A percentile compares a stretch with the other conserved stretches of the same genome.
These are phyloP conservation scores for Erpobdella octoculata DNA, from an alignment of 2,888 invertebrate species.

Conservation along the genomic window DNA sequence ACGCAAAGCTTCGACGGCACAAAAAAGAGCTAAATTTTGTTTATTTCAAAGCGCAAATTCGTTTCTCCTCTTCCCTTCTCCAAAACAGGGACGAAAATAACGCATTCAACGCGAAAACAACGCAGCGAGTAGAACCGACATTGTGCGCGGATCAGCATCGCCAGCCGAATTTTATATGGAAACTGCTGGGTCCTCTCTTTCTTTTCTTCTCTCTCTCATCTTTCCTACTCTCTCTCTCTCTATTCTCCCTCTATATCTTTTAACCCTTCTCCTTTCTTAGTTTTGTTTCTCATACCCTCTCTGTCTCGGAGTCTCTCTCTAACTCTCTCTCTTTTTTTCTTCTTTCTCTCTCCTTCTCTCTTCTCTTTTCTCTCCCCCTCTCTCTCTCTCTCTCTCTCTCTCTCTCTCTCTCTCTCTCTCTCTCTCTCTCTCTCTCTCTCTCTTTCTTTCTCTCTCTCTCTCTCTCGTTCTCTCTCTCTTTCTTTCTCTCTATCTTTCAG, in stretches of 20 bases:
- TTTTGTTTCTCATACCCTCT: not conserved
- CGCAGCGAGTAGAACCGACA: no score
- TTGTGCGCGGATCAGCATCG: no score
- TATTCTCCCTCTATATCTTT: not conserved
- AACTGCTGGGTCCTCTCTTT: not conserved
- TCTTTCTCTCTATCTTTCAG: not conserved
- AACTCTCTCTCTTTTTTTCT: conserved; percentile 3
- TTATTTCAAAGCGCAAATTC: no score
- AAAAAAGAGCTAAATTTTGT: no score
- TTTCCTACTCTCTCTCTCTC: not conserved
- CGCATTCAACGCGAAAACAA: no score
- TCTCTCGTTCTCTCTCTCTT: not conserved
- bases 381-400: not conserved
- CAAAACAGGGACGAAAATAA: no score
- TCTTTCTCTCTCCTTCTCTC: not conserved
- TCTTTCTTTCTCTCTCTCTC: not conserved
- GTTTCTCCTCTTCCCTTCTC: no score
- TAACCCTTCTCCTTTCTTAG: not conserved
- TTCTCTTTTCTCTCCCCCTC: not conserved
- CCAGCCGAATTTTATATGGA: not conserved
- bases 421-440: not conserved
- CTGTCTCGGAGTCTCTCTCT: not conserved
- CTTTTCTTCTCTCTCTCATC: not conserved
- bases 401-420: not conserved
- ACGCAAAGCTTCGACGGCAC: no score